Base-by-base conservation (phyloP, 2,888 invertebrate species). In the Penaeus monodon region DNA sequence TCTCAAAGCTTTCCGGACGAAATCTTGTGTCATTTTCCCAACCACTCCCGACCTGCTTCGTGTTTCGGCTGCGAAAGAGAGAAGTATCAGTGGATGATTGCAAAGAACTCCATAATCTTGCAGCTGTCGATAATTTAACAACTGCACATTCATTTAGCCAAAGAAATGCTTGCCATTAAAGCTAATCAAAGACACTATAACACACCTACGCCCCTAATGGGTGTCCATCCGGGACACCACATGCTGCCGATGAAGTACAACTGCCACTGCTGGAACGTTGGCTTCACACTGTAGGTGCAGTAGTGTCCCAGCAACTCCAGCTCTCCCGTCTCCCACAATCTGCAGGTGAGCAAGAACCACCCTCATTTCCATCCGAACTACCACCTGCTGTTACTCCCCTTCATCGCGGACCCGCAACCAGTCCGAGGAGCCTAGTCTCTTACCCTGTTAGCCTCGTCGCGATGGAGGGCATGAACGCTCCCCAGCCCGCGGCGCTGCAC, bases 181-280 rank as follows among this genome's bases (percentile, higher is more conserved):
- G 29, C 20, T 29, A 73, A 27, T 27, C 29, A 27, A 78, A 24
- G 49, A 78, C 8, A 17, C 7, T 0, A 80, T 29, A 27, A 64
- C 66, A 38, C n/a, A 81, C 81, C 81, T 44, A 70, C 81, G 38
- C 81, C 81, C 20, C 44, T 57, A 57, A 84, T 84, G 2, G 68
- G 20, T 24, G 84, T 77, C 84, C 78, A 84, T 7, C 84, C 84
- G 1, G 84, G 79, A 66, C 79, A 84, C 84, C 79, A 79, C 84
- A 84, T 84, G 24, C 66, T 38, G 20, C 79, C 84, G 24, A 68
- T 77, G 84, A 63, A 79, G 84, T 84, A 79, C 49, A 84, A 73
- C n/a, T 79, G 33, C 12, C 24, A 70, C 7, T 33, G 20, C 3
- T 29, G 29, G 78, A 84, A 57, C n/a, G n/a, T 79, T 20, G 79